These are phyloP conservation scores for Heliangelus exortis DNA, from an alignment of 2,797 vertebrate species.

Conservation along the genomic window DNA sequence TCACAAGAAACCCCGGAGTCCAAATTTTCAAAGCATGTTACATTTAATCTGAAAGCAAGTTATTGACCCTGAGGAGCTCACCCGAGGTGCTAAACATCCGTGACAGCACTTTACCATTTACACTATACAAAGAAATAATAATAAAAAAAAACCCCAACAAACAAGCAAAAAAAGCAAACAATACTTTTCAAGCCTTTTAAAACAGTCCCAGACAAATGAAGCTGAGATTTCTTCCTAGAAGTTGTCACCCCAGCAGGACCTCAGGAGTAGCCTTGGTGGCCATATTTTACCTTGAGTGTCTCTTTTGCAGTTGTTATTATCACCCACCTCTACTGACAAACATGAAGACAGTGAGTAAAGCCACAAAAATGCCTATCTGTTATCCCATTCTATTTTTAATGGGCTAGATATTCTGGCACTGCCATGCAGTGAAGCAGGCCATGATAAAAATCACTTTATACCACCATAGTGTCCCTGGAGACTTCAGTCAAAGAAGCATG, in stretches of 20 bases:
- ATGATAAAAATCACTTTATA: not conserved
- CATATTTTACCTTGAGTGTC: not conserved
- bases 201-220: not conserved
- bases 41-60: not conserved
- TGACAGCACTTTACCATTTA: not conserved
- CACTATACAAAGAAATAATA: not conserved
- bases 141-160: no score
- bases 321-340: not conserved
- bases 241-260: not conserved
- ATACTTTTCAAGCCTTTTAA: not conserved
- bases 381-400: not conserved
- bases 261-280: not conserved
- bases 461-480: not conserved
- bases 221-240: not conserved
- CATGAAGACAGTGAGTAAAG: not conserved
- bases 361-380: not conserved
- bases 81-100: not conserved
- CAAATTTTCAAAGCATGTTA: not conserved
- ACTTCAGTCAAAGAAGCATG: not conserved
- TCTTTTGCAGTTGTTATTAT: not conserved
- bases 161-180: not conserved
- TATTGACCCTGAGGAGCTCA: not conserved
- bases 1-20: not conserved
- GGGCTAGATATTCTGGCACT: not conserved
- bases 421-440: not conserved